Conservation (phyloP, 2,113 vertebrate genomes). For the Gnathonemus longibarbis region DNA sequence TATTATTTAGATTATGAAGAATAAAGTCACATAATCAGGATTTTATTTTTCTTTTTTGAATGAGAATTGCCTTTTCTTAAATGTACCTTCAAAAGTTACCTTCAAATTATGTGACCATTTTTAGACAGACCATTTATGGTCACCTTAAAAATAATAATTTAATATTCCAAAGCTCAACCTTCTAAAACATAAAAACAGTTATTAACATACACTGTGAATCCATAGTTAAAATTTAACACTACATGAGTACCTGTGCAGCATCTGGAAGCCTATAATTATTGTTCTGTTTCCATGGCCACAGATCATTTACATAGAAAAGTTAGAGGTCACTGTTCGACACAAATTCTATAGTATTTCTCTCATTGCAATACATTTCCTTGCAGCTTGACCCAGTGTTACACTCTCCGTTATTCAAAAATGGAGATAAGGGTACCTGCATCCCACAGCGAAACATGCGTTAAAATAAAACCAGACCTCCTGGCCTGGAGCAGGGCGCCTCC, state of each 20-base stretch:
- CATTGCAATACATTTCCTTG: neutral
- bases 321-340: neutral
- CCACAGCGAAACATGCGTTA: neutral
- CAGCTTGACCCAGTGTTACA: neutral
- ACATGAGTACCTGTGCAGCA: neutral
- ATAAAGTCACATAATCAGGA: neutral
- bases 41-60: neutral
- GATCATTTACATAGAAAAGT: neutral
- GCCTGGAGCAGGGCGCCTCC: neutral
- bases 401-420: conserved; percentile 16
- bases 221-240: neutral
- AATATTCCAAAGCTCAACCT: neutral
- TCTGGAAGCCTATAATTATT: neutral
- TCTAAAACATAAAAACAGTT: neutral
- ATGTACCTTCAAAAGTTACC: neutral
- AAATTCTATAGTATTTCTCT: neutral
- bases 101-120: neutral
- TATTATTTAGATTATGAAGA: neutral
- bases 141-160: neutral
- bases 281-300: neutral
- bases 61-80: neutral
- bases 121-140: neutral
- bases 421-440: conserved; percentile 3
- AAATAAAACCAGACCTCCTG: neutral
- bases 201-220: neutral